Evolutionary conservation across 2,113 vertebrate genomes (phyloP), one percentile per base, ranked within the genome.

Genomic region (Tachysurus vachellii): DNA sequence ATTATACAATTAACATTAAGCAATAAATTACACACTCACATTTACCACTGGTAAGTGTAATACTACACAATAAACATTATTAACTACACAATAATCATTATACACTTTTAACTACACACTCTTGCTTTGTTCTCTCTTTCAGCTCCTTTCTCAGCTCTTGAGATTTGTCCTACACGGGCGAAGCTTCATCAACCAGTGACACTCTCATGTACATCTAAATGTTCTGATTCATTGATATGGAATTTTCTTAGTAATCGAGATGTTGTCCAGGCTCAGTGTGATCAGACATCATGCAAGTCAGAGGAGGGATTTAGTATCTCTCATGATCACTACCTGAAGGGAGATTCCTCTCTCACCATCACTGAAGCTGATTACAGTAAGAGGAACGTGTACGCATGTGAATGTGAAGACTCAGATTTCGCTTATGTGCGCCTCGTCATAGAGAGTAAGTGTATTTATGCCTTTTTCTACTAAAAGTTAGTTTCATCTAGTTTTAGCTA

Each of bases 321-420:
- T 26, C 42, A 64, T 82, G 80, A 82, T 61, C 56, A 82, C 36
- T 82, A 82, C 59, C 31, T 47, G 59, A 64, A 44, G 36, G 80
- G 80, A 64, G 59, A 82, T 62, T 31, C 64, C 31, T 42, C 80
- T 62, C 80, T 82, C 56, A 26, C 19, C 59, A 82, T 82, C 80
- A 44, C 31, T 61, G 10, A 19, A 62, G 80, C 31, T 82, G 59
- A 82, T 82, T 61, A 82, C 80, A 64, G 31, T 16, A 14, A 8
- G 80, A 62, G 56, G 56, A 26, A n/a, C 42, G 21, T 0, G 19
- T 82, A 26, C 59, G 1, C 80, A 8, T 81, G 80, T 61, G 28
- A 42, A 4, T 81, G 80, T 36, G 80, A 19, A 0, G 6, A 0
- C 56, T 1, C 0, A 42, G 80, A 81, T 0, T 11, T 62, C 80